Percentiles rank a stretch among this genome's conserved stretches.
Evolutionary conservation across 2,113 vertebrate genomes (phyloP).

Genomic region (Taurulus bubalis): DNA sequence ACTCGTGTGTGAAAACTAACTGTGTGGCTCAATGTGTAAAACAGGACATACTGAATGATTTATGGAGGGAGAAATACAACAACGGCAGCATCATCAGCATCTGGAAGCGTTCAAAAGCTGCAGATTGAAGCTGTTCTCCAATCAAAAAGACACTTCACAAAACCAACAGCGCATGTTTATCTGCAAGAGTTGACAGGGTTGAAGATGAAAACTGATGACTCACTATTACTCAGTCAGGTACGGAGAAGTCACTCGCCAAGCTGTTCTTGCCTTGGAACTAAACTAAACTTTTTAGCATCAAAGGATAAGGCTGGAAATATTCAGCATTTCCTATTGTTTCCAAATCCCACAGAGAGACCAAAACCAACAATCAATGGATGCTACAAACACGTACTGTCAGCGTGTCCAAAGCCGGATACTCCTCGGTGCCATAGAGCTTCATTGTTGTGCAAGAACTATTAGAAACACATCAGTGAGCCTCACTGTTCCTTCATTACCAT

Average conservation of each 20-base stretch:
- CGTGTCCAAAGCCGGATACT: background rate
- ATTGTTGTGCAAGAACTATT: background rate
- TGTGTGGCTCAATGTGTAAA: conserved; percentile 3
- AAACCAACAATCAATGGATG: background rate
- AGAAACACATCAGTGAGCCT: background rate
- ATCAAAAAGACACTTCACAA: background rate
- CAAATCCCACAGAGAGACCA: background rate
- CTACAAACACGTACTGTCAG: background rate
- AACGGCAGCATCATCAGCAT: background rate
- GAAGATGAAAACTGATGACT: background rate
- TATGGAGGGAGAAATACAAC: background rate
- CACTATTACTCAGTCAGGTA: background rate
- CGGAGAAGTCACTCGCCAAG: background rate
- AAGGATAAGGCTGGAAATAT: background rate
- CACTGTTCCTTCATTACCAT: background rate
- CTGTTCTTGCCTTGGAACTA: conserved; percentile 6
- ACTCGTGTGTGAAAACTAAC: background rate
- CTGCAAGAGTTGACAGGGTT: background rate
- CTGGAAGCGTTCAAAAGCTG: background rate
- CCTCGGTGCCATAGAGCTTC: background rate
- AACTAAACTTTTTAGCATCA: background rate
- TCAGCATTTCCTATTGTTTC: background rate
- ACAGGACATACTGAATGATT: background rate
- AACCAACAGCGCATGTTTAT: background rate
- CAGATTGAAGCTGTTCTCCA: conserved; percentile 1